Conservation (phyloP, 2,797 vertebrate species). For the Periophthalmus magnuspinnatus region DNA sequence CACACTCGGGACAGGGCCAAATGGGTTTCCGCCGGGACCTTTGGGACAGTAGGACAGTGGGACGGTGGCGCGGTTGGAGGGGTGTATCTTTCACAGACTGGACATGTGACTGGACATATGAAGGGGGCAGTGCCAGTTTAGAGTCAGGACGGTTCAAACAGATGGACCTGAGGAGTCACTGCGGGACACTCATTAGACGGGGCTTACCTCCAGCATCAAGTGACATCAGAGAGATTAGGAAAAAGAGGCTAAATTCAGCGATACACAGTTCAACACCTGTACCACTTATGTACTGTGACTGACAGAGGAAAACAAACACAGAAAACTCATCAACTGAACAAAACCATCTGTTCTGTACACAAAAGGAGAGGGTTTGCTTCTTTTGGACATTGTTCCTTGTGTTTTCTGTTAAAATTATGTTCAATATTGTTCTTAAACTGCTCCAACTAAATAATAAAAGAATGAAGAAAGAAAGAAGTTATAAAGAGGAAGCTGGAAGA, state of each 20-base stretch:
- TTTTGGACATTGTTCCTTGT: too few relatives aligned
- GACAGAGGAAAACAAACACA: neutral
- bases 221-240: slow-evolving; percentile 1
- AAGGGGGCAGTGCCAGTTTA: slow-evolving; percentile 37
- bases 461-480: too few relatives aligned
- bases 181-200: slow-evolving; percentile 29
- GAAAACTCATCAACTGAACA: too few relatives aligned
- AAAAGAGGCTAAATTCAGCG: slow-evolving; percentile 1
- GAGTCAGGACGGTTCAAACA: slow-evolving; percentile 29
- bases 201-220: slow-evolving; percentile 15
- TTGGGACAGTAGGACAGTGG: slow-evolving; percentile 26
- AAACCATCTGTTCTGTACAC: too few relatives aligned
- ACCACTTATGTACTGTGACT: neutral
- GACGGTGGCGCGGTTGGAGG: slow-evolving; percentile 15
- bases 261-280: neutral
- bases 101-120: slow-evolving; percentile 49
- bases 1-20: slow-evolving; percentile 48
- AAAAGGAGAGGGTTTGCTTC: too few relatives aligned
- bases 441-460: too few relatives aligned
- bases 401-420: too few relatives aligned
- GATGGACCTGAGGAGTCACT: slow-evolving; percentile 21
- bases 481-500: too few relatives aligned
- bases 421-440: too few relatives aligned
- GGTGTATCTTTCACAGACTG: too few relatives aligned
- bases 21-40: slow-evolving; percentile 46